Evolutionary conservation across 2,113 vertebrate genomes (phyloP).

Genomic region (Paracyprichromis sp.): DNA sequence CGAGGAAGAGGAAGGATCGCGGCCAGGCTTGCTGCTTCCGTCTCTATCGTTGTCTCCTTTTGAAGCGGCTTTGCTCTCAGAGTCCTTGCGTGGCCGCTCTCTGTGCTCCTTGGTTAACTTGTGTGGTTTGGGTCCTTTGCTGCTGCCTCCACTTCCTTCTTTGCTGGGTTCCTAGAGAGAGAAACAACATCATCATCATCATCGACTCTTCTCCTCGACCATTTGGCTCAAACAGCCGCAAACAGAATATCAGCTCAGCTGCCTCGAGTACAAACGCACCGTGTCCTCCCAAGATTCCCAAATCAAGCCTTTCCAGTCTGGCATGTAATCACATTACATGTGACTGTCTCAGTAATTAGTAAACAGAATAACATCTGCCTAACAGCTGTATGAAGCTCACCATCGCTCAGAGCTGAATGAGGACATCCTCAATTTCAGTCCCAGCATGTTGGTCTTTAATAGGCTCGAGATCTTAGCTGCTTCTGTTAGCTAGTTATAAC

Average conservation of each 20-base stretch:
- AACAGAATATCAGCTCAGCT: background rate
- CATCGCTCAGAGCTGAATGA: background rate
- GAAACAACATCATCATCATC: background rate
- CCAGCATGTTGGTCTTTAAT: background rate
- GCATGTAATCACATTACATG: background rate
- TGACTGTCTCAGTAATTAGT: background rate
- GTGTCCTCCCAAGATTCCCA: background rate
- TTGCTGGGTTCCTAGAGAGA: constrained; percentile 69
- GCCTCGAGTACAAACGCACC: background rate
- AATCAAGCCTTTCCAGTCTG: background rate
- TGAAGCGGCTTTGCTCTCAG: constrained; percentile 85
- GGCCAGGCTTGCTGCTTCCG: constrained; percentile 65
- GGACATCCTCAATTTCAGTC: background rate
- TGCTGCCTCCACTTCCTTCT: constrained; percentile 67
- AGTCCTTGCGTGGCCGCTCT: constrained; percentile 91
- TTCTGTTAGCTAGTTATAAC: background rate
- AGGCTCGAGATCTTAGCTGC: background rate
- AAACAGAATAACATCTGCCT: background rate
- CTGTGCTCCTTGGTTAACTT: constrained; percentile 94
- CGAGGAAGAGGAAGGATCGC: constrained; percentile 63
- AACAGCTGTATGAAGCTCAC: background rate
- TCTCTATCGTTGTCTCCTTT: constrained; percentile 81
- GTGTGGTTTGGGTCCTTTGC: constrained; percentile 88
- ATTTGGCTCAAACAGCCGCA: background rate
- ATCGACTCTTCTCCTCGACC: background rate